Conservation (phyloP, 2,797 vertebrate genomes). For the Labroides dimidiatus region DNA sequence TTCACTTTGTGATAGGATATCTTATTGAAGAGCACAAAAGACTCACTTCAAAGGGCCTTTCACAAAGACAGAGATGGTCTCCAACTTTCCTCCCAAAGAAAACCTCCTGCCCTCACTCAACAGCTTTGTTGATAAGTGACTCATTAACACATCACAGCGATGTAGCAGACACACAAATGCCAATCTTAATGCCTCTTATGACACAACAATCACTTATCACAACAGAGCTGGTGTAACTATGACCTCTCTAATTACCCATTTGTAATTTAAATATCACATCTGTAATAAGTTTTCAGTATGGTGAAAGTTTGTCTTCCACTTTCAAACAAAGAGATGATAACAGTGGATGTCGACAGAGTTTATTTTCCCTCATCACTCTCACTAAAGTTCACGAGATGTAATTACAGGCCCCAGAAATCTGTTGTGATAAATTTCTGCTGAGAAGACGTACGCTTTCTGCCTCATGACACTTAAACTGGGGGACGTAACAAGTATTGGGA, state of each 20-base stretch:
- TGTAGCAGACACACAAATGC: slow-evolving; percentile 12
- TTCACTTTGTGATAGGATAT: slow-evolving; percentile 70
- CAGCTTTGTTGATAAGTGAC: slow-evolving; percentile 43
- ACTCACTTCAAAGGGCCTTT: slow-evolving; percentile 63
- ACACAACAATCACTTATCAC: background rate
- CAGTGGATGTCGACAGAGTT: background rate
- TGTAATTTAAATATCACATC: slow-evolving; percentile 16
- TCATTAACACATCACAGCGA: slow-evolving; percentile 33
- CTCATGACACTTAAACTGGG: slow-evolving; percentile 2
- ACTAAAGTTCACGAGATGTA: slow-evolving; percentile 5
- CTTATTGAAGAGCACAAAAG: slow-evolving; percentile 69
- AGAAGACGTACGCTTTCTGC: background rate
- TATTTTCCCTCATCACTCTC: slow-evolving; percentile 4
- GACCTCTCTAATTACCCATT: slow-evolving; percentile 6
- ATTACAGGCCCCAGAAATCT: background rate
- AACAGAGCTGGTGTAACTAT: slow-evolving; percentile 4
- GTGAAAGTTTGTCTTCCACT: too few species aligned
- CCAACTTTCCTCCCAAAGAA: slow-evolving; percentile 45
- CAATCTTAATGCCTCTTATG: slow-evolving; percentile 12
- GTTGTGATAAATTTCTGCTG: slow-evolving; percentile 10
- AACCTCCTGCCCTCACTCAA: slow-evolving; percentile 25
- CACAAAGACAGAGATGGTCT: slow-evolving; percentile 45
- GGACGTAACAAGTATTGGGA: background rate
- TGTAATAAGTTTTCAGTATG: background rate
- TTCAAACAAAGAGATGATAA: background rate